Evolutionary conservation across 2,797 vertebrate species (phyloP), one percentile per base, ranked within the genome.

Genomic region (Graptemys geographica): DNA sequence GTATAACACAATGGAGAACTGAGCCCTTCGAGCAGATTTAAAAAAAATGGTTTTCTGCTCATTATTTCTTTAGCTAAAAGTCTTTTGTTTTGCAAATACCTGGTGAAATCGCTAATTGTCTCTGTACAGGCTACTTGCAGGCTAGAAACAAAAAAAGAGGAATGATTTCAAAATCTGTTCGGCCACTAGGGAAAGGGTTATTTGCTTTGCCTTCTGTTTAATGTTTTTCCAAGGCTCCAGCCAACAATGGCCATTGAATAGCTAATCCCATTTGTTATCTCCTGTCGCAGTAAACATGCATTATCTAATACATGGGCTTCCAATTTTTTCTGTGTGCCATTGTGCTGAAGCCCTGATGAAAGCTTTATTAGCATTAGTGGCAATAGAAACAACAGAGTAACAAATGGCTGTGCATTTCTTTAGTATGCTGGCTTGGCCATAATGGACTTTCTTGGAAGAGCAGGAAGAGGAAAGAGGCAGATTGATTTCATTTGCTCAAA

Each of bases 51-150:
- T 1, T 44, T 84, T 19, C 74, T 18, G 3, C 47, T 79, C 0
- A 3, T 37, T 65, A 8, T 44, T 19, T 33, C 1, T 0, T 57
- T 44, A 25, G 41, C 28, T 33, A 19, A 21, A 12, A 57, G 12
- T 1, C 62, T 49, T 81, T 31, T 15, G 31, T 6, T 79, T 27
- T 57, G 7, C 76, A 78, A 65, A 47, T n/a, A 13, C 49, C 10
- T 0, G 0, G 2, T 8, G 28, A 76, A 59, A 31, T 49, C 11
- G 7, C 0, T 0, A 23, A 18, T 44, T 5, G 0, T 7, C 44
- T 8, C 31, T 37, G 69, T n/a, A 16, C 16, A 37, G 13, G 44
- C 37, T 23, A 27, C 33, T 62, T 59, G 37, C 21, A 31, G 25
- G 33, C 6, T 37, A 8, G 62, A 4, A 49, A 31, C 16, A 15